Percentiles rank a stretch among this genome's conserved stretches.
phyloP scores from a whole-genome alignment of 2,113 vertebrate genomes.

The Apteryx owenii region DNA sequence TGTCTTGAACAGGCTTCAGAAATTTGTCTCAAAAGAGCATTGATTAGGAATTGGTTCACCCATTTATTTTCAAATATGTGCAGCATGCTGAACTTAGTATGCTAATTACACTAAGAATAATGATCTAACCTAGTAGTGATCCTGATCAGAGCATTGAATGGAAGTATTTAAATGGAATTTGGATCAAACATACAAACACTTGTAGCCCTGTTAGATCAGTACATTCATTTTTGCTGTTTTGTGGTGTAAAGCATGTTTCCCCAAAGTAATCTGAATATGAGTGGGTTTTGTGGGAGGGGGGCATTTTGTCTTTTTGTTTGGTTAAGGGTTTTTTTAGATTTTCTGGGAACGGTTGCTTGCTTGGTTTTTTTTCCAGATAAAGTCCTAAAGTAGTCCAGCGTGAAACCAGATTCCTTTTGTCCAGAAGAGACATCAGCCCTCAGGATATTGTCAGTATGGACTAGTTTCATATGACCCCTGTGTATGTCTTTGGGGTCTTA shows the following conservation, averaged over 20 bases:
- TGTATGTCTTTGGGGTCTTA: neutral
- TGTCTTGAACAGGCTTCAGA: neutral
- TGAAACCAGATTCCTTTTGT: neutral
- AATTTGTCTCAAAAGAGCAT: neutral
- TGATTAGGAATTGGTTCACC: neutral
- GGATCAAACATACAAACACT: neutral
- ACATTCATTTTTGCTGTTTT: neutral
- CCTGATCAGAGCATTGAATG: neutral
- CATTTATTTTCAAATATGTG: neutral
- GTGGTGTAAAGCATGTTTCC: neutral
- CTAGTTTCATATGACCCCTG: neutral
- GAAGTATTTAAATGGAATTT: neutral
- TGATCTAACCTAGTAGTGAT: rapidly evolving
- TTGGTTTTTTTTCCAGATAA: neutral
- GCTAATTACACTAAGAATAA: neutral
- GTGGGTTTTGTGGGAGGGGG: neutral
- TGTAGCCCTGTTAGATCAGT: neutral
- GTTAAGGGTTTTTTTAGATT: neutral
- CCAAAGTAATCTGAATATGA: neutral
- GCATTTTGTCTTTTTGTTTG: neutral
- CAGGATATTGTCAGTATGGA: neutral
- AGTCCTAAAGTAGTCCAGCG: neutral
- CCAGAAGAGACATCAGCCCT: neutral
- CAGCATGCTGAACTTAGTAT: neutral
- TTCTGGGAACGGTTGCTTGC: neutral